A percentile compares a stretch with the other conserved stretches of the same genome.
Evolutionary conservation across 2,113 vertebrate genomes (phyloP).

Genomic region (Neolamprologus variostigma): DNA sequence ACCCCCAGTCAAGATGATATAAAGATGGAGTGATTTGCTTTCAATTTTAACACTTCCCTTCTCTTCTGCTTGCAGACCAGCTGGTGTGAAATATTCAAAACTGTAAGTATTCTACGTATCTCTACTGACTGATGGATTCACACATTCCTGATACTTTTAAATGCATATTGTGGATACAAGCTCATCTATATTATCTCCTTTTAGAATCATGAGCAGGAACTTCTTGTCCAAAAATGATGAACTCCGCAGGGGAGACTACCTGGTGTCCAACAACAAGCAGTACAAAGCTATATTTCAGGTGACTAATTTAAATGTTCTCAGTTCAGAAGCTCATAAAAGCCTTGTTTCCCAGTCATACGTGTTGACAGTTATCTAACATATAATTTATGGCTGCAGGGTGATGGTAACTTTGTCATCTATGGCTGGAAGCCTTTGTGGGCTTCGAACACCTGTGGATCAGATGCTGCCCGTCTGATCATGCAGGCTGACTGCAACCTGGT

Average conservation of each 20-base stretch:
- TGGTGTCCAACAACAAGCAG: background rate
- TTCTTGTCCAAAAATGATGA: slow-evolving; percentile 19
- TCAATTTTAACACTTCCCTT: background rate
- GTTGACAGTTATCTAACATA: background rate
- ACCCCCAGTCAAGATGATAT: fast-evolving
- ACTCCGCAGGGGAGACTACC: slow-evolving; percentile 26
- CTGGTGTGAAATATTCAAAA: background rate
- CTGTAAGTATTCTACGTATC: background rate
- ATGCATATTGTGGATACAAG: background rate
- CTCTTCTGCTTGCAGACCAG: background rate
- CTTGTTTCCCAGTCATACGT: too few relatives aligned
- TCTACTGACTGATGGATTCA: background rate
- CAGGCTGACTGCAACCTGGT: slow-evolving; percentile 47
- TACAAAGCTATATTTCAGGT: too few relatives aligned
- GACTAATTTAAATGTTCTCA: too few relatives aligned
- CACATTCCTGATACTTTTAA: fast-evolving
- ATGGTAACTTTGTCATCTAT: slow-evolving; percentile 45
- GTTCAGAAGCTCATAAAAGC: too few relatives aligned
- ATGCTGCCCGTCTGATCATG: background rate
- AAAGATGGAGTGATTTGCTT: background rate
- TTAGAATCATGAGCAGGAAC: slow-evolving; percentile 33
- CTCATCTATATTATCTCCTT: fast-evolving
- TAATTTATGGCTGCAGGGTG: background rate
- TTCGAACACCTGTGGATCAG: fast-evolving
- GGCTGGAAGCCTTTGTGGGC: slow-evolving; percentile 7